phyloP scores from a whole-genome alignment of 2,113 vertebrate species.

The rat (Rattus norvegicus) region DNA sequence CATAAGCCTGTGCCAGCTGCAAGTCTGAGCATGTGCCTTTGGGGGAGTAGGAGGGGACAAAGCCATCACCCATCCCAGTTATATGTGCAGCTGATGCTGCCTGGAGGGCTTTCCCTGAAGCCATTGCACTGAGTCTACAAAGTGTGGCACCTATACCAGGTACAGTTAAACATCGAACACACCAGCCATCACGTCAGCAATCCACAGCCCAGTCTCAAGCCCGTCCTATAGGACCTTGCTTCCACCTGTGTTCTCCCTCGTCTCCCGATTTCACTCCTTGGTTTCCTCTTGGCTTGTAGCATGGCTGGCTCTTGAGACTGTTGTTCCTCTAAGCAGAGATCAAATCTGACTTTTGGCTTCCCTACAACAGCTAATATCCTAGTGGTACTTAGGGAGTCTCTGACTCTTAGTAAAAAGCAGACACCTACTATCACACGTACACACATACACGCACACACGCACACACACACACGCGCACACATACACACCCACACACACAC shows the following conservation, averaged over 20 bases:
- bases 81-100: not conserved
- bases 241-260: not conserved
- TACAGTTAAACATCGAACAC: not conserved
- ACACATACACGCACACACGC: not conserved
- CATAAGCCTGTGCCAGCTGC: not conserved
- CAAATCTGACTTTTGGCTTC: not conserved
- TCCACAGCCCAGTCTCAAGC: not conserved
- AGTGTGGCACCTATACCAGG: not conserved
- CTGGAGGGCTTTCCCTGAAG: accelerated
- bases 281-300: not conserved
- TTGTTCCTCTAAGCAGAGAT: not conserved
- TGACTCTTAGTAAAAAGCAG: not conserved
- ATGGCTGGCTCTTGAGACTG: not conserved
- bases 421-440: not conserved
- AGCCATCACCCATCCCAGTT: not conserved
- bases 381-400: not conserved
- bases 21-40: not conserved
- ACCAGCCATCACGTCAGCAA: not conserved
- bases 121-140: not conserved
- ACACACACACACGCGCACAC: not conserved
- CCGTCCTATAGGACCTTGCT: not conserved
- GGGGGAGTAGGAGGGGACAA: not conserved
- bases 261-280: not conserved
- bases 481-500: not conserved
- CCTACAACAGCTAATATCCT: not conserved